Percentiles rank a stretch among this genome's conserved stretches.
These are phyloP conservation scores for Aspidoscelis tigris DNA, from an alignment of 2,113 vertebrate genomes.

Conservation along the genomic window DNA sequence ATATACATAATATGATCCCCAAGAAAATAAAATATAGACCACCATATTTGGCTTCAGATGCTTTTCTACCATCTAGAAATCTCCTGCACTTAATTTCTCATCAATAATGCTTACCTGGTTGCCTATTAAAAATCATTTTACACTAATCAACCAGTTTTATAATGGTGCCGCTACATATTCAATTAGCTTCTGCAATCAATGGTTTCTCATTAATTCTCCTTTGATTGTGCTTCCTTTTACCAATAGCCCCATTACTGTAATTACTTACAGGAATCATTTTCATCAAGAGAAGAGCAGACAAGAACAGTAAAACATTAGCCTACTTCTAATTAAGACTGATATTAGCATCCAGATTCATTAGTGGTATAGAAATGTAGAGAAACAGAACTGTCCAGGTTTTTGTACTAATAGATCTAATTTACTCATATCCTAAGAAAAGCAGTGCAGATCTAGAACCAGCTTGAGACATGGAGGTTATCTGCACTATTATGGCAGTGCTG, in stretches of 20 bases:
- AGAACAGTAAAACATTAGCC: slow-evolving; percentile 25
- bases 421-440: not conserved
- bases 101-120: slow-evolving; percentile 49
- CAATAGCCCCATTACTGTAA: slow-evolving; percentile 20
- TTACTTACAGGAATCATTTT: slow-evolving; percentile 36
- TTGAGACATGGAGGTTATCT: not conserved
- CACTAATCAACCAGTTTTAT: slow-evolving; percentile 38
- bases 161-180: slow-evolving; percentile 21
- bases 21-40: not conserved
- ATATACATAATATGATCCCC: not conserved
- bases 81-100: slow-evolving; percentile 19
- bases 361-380: not conserved
- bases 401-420: slow-evolving; percentile 1
- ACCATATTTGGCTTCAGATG: not conserved
- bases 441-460: not conserved
- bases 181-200: slow-evolving; percentile 28
- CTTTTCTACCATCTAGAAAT: not conserved
- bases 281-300: slow-evolving; percentile 19
- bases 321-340: slow-evolving; percentile 29
- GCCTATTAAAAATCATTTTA: slow-evolving; percentile 49
- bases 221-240: slow-evolving; percentile 37
- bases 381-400: not conserved
- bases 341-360: slow-evolving; percentile 18
- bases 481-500: no score
- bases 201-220: slow-evolving; percentile 36